Base-by-base conservation (phyloP, 2,888 invertebrate genomes). In the Sminthurinus aureus region DNA sequence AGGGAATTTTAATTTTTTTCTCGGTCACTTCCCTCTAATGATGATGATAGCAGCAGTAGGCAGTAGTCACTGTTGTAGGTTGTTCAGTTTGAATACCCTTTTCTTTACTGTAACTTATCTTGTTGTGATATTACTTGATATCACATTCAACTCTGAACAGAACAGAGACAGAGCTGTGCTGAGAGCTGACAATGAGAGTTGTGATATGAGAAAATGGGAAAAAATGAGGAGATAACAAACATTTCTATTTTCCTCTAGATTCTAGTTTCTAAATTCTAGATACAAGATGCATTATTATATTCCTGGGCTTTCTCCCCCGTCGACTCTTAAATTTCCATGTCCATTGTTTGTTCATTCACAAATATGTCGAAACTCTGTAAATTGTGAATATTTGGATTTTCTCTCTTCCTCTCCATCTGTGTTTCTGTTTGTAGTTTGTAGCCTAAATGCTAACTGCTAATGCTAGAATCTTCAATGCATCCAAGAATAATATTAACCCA, bases 1-100 rank as follows among this genome's bases (percentile, higher is more conserved):
- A 71, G 80, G 52, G 80, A 80, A 80, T 80, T 71, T 51, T 71
- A 80, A 80, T 64, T 78, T 69, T 79, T 79, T 69, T 79, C 79
- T 50, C 69, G 69, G 69, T 79, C 26, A 64, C 66, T 79, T 71
- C 24, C 0, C 67, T 20, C 24, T 71, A 78, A 78, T 64, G 78
- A 78, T 58, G 64, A 64, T 26, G 12, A 64, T 78, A 38, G 38
- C 38, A 38, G 38, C 38, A 38, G 38, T 38, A 38, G 38, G 1
- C 38, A 38, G 3, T 38, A 6, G 1, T 38, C 6, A 6, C 38
- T 38, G 38, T 38, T 38, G 38, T 38, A 38, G 38, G 3, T 20
- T 20, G 18, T 69, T 69, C 12, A 3, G 2, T 58, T 58, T 18
- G 18, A 58, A 58, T 58, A 18, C 13, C 58, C 58, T 15, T 11